Evolutionary conservation across 2,888 invertebrate species (phyloP).

Genomic region (Poecilobothrus nobilitatus): DNA sequence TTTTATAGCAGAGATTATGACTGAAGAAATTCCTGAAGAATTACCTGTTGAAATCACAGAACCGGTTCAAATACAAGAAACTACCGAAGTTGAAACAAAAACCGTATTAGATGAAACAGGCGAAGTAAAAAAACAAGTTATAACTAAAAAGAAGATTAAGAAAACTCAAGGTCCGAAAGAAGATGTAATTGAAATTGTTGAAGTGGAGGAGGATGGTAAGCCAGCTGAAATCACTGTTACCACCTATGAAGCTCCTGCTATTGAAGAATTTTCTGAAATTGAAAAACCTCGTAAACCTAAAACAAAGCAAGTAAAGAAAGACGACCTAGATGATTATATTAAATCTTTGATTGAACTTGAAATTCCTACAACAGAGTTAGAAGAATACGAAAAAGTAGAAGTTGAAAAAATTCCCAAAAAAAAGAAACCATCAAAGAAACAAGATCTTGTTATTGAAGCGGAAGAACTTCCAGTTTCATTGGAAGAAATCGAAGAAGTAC

Average conservation of each 20-base stretch:
- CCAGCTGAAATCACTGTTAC: conserved; percentile 42
- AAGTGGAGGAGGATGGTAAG: conserved; percentile 41
- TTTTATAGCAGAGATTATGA: background rate
- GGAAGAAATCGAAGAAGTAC: conserved; percentile 16
- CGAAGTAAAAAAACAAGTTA: conserved; percentile 34
- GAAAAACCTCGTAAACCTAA: conserved; percentile 38
- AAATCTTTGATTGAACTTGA: conserved; percentile 40
- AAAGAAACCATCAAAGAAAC: conserved; percentile 29
- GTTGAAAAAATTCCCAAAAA: conserved; percentile 41
- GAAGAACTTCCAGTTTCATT: too few relatives aligned
- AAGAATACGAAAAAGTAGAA: conserved; percentile 43
- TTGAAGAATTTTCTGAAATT: conserved; percentile 21
- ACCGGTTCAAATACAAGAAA: conserved; percentile 33
- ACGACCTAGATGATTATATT: conserved; percentile 40
- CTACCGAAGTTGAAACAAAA: conserved; percentile 38
- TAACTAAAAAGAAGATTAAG: conserved; percentile 37
- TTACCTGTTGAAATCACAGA: conserved; percentile 15
- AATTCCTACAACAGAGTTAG: conserved; percentile 41
- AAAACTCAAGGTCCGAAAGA: conserved; percentile 43
- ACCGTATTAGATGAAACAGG: conserved; percentile 38
- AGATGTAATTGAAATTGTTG: conserved; percentile 41
- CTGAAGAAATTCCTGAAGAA: background rate
- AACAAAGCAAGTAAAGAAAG: conserved; percentile 38
- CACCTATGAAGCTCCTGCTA: conserved; percentile 34
- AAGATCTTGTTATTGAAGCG: too few relatives aligned